These are phyloP conservation scores for Ascaphus truei DNA, from an alignment of 2,113 vertebrate species.

Conservation along the genomic window DNA sequence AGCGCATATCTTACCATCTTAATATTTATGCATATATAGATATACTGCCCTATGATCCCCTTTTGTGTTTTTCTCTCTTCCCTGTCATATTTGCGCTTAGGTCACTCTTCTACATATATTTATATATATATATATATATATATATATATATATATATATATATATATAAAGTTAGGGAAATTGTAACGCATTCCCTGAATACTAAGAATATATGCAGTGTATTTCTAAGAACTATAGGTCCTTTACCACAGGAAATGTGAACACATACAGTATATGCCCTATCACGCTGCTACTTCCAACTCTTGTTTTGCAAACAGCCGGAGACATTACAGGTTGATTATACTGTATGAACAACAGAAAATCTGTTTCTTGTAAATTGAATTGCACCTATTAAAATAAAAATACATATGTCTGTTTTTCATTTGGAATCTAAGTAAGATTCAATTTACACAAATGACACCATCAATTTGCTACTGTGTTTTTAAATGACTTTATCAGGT, in stretches of 20 bases:
- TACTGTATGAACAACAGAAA: constrained; percentile 53
- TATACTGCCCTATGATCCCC: too few relatives aligned
- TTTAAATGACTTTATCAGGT: background rate
- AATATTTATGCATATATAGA: too few relatives aligned
- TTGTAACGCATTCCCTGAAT: too few relatives aligned
- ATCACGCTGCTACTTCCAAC: background rate
- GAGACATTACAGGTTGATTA: constrained; percentile 49
- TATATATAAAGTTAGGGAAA: too few relatives aligned
- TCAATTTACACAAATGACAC: background rate
- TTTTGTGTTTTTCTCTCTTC: too few relatives aligned
- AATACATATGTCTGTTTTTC: constrained; percentile 27
- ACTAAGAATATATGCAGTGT: too few relatives aligned
- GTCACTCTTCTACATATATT: too few relatives aligned
- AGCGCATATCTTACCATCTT: too few relatives aligned
- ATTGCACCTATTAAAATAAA: constrained; percentile 59
- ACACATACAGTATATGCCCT: background rate
- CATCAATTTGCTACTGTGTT: background rate
- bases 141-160: too few relatives aligned
- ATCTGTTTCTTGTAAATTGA: constrained; percentile 53
- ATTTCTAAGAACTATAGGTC: background rate
- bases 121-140: too few relatives aligned
- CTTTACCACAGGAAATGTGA: background rate
- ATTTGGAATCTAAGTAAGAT: background rate
- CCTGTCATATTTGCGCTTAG: too few relatives aligned
- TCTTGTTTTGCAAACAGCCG: background rate